Base-by-base conservation (phyloP, 2,797 vertebrate genomes). In the Malurus splendens region DNA sequence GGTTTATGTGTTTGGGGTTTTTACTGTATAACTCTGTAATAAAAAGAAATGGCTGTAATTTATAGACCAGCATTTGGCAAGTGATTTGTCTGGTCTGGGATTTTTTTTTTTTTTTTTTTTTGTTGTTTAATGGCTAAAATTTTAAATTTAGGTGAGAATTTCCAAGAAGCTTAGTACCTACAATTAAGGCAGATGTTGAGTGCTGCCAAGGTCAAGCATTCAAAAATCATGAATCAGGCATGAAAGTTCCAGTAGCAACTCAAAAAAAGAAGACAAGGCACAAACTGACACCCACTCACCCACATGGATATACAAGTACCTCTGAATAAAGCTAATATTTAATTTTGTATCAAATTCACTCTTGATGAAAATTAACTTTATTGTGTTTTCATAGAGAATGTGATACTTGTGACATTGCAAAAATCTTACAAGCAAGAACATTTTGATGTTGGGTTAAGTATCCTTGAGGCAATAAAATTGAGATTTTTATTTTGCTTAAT, bases 21-120 rank as follows among this genome's bases (percentile, higher is more conserved):
- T 86, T 60, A 66, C 64, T 48, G 52, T 64, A 38, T 36, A 94
- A 70, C 39, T 73, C 82, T 47, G 54, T 44, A 94, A 93, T 94
- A 93, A 94, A 90, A 94, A 90, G 67, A 84, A 92, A 86, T 72
- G 56, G 80, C 71, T 86, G 74, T 92, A 86, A 94, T 95, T 95
- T 94, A 92, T 73, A 86, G 64, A 77, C 62, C 60, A 57, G 71
- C 25, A 32, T 57, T 90, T 92, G 74, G 82, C 77, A 90, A 87
- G 70, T 59, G 67, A 45, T 19, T 87, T 68, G 51, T 81, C 89
- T 90, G 89, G 73, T 83, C 72, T 41, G 11, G 24, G 65, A 54
- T 23, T 68, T 23, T 23, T 87, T 73, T 83, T 86, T 86, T 79
- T 66, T 23, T 68, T 23, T 23, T 45, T 45, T 45, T 36, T 61